Evolutionary conservation across 1,140 invertebrate genomes (phyloP).

Genomic region (Drosophila tristis): DNA sequence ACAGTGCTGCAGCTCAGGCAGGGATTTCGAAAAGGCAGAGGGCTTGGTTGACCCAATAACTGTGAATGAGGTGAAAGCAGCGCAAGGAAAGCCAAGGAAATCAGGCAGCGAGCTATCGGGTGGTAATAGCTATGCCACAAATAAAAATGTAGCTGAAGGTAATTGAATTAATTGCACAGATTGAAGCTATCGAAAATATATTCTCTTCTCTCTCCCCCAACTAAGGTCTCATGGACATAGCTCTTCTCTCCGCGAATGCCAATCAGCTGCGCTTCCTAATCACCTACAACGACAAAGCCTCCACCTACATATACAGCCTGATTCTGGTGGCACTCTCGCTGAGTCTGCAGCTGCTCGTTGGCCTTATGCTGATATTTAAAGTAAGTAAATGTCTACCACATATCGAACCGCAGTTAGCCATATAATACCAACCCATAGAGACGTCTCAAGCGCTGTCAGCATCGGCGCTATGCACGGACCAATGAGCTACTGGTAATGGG

Average conservation of each 20-base stretch:
- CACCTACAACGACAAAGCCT: conserved; percentile 86
- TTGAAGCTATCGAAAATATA: background rate
- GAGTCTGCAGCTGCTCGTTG: conserved; percentile 87
- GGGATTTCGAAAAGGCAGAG: conserved; percentile 1
- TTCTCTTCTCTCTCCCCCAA: background rate
- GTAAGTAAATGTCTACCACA: conserved; percentile 50
- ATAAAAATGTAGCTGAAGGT: conserved; percentile 76
- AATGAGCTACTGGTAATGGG: conserved; percentile 88
- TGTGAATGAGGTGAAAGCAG: background rate
- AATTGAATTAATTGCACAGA: background rate
- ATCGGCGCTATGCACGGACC: conserved; percentile 77
- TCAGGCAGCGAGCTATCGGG: conserved; percentile 42
- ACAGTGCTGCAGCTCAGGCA: conserved; percentile 36
- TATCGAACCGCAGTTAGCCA: background rate
- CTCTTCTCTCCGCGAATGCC: conserved; percentile 89
- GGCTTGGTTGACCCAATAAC: background rate
- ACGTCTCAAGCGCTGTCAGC: conserved; percentile 50
- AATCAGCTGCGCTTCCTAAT: conserved; percentile 90
- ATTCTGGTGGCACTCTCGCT: conserved; percentile 86
- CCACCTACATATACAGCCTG: conserved; percentile 86
- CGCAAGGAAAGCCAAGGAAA: conserved; percentile 5
- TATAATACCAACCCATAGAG: conserved; percentile 33
- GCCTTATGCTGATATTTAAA: conserved; percentile 88
- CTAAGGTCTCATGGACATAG: conserved; percentile 89
- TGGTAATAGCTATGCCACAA: conserved; percentile 62